A percentile compares a stretch with the other conserved stretches of the same genome.
These are phyloP conservation scores for Himalopsyche japonica DNA, from an alignment of 2,888 invertebrate species.

Conservation along the genomic window DNA sequence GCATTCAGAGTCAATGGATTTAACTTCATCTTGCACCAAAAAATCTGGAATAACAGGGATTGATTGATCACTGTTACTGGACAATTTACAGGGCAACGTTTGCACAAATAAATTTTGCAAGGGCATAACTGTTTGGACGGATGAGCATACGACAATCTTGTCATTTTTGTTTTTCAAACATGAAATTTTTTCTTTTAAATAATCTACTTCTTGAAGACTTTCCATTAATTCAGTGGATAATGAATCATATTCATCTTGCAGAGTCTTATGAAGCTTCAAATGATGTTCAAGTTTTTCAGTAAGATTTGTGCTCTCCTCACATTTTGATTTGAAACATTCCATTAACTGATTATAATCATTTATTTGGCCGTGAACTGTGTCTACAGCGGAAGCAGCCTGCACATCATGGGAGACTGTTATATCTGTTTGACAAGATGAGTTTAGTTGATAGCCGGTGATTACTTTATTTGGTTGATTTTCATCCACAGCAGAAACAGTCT, in stretches of 20 bases:
- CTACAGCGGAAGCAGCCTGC: neutral
- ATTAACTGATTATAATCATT: neutral
- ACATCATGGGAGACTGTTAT: neutral
- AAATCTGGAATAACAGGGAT: neutral
- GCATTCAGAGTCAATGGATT: neutral
- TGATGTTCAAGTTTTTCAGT: neutral
- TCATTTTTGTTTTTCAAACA: conserved; percentile 42
- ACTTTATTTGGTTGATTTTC: neutral
- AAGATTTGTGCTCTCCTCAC: neutral
- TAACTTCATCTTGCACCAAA: neutral
- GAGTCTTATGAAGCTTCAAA: conserved; percentile 44
- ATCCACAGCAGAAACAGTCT: neutral
- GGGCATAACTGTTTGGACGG: neutral
- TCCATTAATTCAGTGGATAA: conserved; percentile 64
- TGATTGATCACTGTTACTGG: neutral
- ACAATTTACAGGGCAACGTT: neutral
- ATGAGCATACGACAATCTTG: conserved; percentile 39
- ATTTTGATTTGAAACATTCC: neutral
- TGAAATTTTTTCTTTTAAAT: conserved; percentile 46
- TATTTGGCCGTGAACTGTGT: neutral
- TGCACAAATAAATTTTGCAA: neutral
- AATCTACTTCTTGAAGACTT: conserved; percentile 59
- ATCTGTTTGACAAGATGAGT: neutral
- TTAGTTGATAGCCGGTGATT: neutral
- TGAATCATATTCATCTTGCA: conserved; percentile 59